Conservation (phyloP, 2,797 vertebrate genomes). For the Semotilus atromaculatus region DNA sequence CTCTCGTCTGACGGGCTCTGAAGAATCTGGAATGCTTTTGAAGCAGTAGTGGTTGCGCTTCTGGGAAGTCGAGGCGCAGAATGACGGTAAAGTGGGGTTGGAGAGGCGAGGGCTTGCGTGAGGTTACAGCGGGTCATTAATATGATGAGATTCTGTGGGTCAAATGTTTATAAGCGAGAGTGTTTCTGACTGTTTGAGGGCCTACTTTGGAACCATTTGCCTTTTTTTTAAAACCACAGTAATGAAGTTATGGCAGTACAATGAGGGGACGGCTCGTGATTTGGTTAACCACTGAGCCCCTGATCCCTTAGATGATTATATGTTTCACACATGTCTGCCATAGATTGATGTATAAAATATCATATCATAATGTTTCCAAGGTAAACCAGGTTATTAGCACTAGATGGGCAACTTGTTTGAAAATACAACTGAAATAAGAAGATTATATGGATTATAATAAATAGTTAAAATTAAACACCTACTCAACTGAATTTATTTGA, state of each 20-base stretch:
- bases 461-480: not conserved
- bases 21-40: slow-evolving; percentile 46
- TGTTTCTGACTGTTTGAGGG: slow-evolving; percentile 17
- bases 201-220: slow-evolving; percentile 8
- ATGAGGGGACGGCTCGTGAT: slow-evolving; percentile 54
- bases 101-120: not conserved
- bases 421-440: slow-evolving; percentile 25
- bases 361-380: slow-evolving; percentile 66
- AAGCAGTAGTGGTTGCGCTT: slow-evolving; percentile 53
- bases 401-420: slow-evolving; percentile 33
- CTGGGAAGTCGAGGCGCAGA: slow-evolving; percentile 41
- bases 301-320: slow-evolving; percentile 69
- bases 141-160: slow-evolving; percentile 27
- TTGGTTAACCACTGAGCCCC: slow-evolving; percentile 63
- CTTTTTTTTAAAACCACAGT: not conserved
- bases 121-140: slow-evolving; percentile 18
- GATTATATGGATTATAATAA: not conserved
- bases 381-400: slow-evolving; percentile 64
- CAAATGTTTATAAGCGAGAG: not conserved
- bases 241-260: slow-evolving; percentile 13
- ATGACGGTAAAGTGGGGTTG: slow-evolving; percentile 33
- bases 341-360: slow-evolving; percentile 63
- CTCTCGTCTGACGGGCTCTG: slow-evolving; percentile 38
- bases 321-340: slow-evolving; percentile 65
- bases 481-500: not conserved